These are phyloP conservation scores for Pammene aurita DNA, from an alignment of 2,888 invertebrate genomes.

Conservation along the genomic window DNA sequence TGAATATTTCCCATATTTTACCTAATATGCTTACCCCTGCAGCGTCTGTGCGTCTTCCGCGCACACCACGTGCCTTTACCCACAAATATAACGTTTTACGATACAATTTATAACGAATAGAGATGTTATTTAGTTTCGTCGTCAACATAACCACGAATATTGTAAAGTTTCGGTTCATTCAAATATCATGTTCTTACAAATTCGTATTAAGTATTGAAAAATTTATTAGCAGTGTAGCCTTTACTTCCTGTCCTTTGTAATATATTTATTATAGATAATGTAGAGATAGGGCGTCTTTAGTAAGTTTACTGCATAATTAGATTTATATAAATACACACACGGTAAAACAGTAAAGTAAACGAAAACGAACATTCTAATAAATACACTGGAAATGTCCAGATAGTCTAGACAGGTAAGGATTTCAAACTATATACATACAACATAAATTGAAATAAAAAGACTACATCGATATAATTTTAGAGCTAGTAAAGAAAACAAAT, in stretches of 20 bases:
- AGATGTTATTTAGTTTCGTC: slow-evolving; percentile 80
- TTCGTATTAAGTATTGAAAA: neutral
- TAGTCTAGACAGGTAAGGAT: too few species aligned
- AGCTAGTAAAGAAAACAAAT: too few species aligned
- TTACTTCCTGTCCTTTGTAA: neutral
- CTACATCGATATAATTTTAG: too few species aligned
- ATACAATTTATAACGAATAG: slow-evolving; percentile 76
- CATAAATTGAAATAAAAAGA: too few species aligned
- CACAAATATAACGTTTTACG: slow-evolving; percentile 62
- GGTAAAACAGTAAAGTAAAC: too few species aligned
- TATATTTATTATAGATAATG: neutral
- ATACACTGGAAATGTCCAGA: too few species aligned
- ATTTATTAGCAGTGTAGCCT: neutral
- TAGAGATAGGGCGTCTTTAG: too few species aligned
- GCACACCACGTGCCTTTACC: slow-evolving; percentile 49
- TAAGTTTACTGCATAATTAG: too few species aligned
- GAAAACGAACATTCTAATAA: too few species aligned
- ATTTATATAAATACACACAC: too few species aligned
- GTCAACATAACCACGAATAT: slow-evolving; percentile 75
- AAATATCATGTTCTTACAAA: slow-evolving; percentile 18
- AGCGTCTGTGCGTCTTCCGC: slow-evolving; percentile 66
- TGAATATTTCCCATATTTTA: slow-evolving; percentile 80
- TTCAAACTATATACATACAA: too few species aligned
- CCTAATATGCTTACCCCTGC: slow-evolving; percentile 65
- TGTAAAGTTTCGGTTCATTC: slow-evolving; percentile 56